These are phyloP conservation scores for Chaunax sp. DNA, from an alignment of 2,797 vertebrate genomes.

Conservation along the genomic window DNA sequence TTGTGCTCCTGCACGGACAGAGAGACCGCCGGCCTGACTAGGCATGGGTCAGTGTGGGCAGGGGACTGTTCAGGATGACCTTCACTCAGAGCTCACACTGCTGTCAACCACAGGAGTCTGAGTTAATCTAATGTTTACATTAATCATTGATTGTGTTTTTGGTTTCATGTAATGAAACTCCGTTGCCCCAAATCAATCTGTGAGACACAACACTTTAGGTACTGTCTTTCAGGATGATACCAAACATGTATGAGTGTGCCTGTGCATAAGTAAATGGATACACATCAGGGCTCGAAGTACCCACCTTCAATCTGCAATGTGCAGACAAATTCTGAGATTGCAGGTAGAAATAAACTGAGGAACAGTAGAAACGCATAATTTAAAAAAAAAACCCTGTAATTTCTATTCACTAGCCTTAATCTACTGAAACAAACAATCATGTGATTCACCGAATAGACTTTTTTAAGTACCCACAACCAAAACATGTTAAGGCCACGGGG, in stretches of 20 bases:
- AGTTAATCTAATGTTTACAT: conserved; percentile 29
- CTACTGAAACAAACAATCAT: no score
- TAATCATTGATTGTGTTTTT: conserved; percentile 20
- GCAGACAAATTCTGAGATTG: not conserved
- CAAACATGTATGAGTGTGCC: conserved; percentile 28
- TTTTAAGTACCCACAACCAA: no score
- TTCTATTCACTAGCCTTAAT: no score
- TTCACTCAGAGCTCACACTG: conserved; percentile 86
- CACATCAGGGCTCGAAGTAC: no score
- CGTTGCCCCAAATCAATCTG: not conserved
- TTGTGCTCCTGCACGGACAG: conserved; percentile 80
- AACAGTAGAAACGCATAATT: no score
- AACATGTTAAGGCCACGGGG: no score
- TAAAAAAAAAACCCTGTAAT: no score
- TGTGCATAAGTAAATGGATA: conserved; percentile 2
- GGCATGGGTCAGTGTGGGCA: conserved; percentile 68
- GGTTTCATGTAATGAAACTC: conserved; percentile 11
- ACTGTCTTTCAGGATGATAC: conserved; percentile 24
- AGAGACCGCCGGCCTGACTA: conserved; percentile 87
- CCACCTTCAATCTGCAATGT: no score
- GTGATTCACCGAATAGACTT: no score
- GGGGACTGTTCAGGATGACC: conserved; percentile 72
- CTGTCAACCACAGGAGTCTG: conserved; percentile 87
- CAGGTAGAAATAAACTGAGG: no score
- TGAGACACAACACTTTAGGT: not conserved